Base-by-base conservation (phyloP, 53 echinoderm and acorn worm species). In the Luidia sarsii region DNA sequence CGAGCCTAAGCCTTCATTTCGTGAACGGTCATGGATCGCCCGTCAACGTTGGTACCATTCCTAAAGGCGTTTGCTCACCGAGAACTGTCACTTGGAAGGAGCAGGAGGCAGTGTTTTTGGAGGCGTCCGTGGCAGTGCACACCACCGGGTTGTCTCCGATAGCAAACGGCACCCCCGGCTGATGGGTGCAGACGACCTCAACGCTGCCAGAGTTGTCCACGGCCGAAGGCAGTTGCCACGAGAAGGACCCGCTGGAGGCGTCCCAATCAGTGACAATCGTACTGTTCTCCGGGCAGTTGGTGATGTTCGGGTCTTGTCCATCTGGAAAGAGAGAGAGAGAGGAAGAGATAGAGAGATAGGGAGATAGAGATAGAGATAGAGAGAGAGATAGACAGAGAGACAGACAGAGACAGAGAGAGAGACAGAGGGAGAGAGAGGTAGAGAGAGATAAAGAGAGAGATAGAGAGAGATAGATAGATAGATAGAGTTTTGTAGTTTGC, bases 161-260 rank as follows among this genome's bases (percentile, higher is more conserved):
- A 24, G 21, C 35, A 80, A 80, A 80, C 2, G 33, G 22, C 20
- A 33, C 20, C 15, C 80, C 80, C 8, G 80, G 65, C 37, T 64
- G 34, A 16, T 21, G 33, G 15, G 50, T 43, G 65, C 80, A 80
- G 39, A 32, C 50, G 21, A 64, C 35, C 21, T 1, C 31, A 25
- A 80, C 80, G 30, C 0, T 29, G 9, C 65, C 65, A 4, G 65
- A 80, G 51, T 80, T 80, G 65, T 80, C 80, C 24, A 23, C 51
- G 8, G 70, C 70, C 2, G 7, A 15, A n/a, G 70, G 70, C 3
- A 3, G 15, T 9, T 25, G 0, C 70, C 70, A 69, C 3, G 51
- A 41, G 0, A 50, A 33, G 4, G 10, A 31, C 18, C 70, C 70
- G 33, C 33, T 32, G 18, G 49, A 19, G 8, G 33, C 33, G 70